Evolutionary conservation across 2,888 invertebrate species (phyloP), one percentile per base, ranked within the genome.

Genomic region (Ischnura elegans): DNA sequence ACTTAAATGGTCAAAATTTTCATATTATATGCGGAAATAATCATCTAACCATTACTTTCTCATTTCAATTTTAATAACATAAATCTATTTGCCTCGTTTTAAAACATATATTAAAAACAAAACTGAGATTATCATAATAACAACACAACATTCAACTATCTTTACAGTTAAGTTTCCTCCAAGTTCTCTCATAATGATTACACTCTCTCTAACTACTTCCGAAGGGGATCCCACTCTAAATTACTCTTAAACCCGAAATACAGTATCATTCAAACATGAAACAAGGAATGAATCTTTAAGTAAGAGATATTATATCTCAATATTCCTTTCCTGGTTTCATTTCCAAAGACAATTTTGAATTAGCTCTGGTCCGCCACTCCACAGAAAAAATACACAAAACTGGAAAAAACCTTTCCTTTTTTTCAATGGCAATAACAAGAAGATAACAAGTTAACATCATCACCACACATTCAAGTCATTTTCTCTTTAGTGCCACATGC

Each of bases 341-440:
- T 90, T 90, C 90, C 90, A 90, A 90, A 90, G 90, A 90, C 90
- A 90, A 36, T 90, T 90, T 90, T 90, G 90, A 90, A 90, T 90
- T 90, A 90, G 61, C 90, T 90, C 90, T 90, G 90, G 90, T 90
- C 90, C 90, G 61, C 61, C 90, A 90, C 90, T 90, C 90, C 61
- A 90, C 90, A 90, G 90, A 90, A 90, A 90, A 90, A 90, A 90
- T 90, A 90, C 90, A 90, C 61, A 93, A 93, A 93, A 93, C 93
- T 86, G 87, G 93, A 93, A 85, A n/a, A 87, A 90, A 90, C 90
- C 90, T 90, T 90, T 90, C 87, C 29, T 87, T 87, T 55, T 84
- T 61, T 55, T 93, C 93, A 93, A 93, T 93, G 84, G 85, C 93
- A 93, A 93, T 93, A 93, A 93, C 93, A 93, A 93, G 85, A 93